Evolutionary conservation across 2,888 invertebrate species (phyloP).

Genomic region (Pristionchus entomophagus): DNA sequence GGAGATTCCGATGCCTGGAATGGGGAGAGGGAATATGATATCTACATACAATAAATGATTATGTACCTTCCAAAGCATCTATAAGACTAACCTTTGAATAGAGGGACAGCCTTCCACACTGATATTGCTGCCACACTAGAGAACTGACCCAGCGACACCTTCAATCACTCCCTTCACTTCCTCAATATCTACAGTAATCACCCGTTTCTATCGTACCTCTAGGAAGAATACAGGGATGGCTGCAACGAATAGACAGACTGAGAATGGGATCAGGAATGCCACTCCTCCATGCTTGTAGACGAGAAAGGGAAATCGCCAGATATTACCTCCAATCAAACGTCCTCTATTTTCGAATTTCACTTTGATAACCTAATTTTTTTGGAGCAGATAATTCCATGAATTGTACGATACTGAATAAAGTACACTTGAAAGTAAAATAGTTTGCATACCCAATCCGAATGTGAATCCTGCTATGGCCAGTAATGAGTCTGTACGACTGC

Average conservation of each 20-base stretch:
- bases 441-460: constrained; percentile 76
- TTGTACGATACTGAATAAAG: neutral
- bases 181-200: neutral
- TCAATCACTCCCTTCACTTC: neutral
- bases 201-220: constrained; percentile 20
- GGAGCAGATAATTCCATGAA: neutral
- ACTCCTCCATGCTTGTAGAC: constrained; percentile 74
- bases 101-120: constrained; percentile 87
- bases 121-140: constrained; percentile 84
- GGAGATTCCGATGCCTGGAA: constrained; percentile 79
- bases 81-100: constrained; percentile 81
- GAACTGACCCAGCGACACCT: constrained; percentile 87
- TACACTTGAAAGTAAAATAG: neutral
- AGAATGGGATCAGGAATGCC: constrained; percentile 87
- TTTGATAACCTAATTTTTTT: neutral
- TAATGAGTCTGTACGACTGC: constrained; percentile 80
- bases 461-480: constrained; percentile 80
- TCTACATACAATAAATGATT: too few relatives aligned
- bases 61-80: neutral
- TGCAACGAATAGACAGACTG: constrained; percentile 83
- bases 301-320: constrained; percentile 83
- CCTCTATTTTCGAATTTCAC: too few relatives aligned
- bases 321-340: constrained; percentile 79
- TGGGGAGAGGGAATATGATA: neutral
- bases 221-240: constrained; percentile 43